Evolutionary conservation across 1,140 invertebrate genomes (phyloP).

Genomic region (Teleogryllus occipitalis): DNA sequence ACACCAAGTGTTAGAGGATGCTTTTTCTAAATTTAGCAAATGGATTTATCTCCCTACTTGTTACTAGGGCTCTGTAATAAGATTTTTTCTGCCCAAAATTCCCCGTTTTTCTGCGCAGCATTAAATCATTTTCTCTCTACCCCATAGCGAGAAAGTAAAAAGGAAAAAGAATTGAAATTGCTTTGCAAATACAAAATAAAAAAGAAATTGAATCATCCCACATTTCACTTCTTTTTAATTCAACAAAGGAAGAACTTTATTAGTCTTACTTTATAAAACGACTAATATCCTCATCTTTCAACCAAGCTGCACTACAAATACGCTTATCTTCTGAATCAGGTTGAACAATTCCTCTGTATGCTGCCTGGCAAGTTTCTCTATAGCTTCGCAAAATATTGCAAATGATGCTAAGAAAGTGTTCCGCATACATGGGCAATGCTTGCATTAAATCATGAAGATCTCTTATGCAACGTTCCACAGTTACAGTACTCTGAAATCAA

Average conservation of each 20-base stretch:
- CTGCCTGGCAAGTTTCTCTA: conserved; percentile 63
- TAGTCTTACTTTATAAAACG: conserved; percentile 65
- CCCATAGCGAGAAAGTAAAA: no score
- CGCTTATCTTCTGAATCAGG: conserved; percentile 69
- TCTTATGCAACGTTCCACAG: conserved; percentile 58
- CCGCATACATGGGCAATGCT: conserved; percentile 59
- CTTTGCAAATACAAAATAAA: no score
- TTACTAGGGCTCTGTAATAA: no score
- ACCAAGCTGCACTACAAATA: conserved; percentile 82
- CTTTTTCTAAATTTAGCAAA: no score
- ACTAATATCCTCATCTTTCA: conserved; percentile 90
- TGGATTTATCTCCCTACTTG: no score
- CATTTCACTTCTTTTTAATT: no score
- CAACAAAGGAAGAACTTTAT: neutral
- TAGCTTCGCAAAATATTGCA: conserved; percentile 62
- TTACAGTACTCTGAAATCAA: conserved; percentile 55
- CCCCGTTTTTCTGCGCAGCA: no score
- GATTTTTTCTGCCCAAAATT: no score
- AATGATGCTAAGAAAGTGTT: conserved; percentile 60
- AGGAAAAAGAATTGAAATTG: no score
- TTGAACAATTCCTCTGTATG: conserved; percentile 69
- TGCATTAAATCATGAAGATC: conserved; percentile 61
- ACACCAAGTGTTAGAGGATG: no score
- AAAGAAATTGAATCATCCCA: no score
- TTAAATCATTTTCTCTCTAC: no score